phyloP scores from a whole-genome alignment of 2,888 invertebrate genomes.

The Hipparchia semele region DNA sequence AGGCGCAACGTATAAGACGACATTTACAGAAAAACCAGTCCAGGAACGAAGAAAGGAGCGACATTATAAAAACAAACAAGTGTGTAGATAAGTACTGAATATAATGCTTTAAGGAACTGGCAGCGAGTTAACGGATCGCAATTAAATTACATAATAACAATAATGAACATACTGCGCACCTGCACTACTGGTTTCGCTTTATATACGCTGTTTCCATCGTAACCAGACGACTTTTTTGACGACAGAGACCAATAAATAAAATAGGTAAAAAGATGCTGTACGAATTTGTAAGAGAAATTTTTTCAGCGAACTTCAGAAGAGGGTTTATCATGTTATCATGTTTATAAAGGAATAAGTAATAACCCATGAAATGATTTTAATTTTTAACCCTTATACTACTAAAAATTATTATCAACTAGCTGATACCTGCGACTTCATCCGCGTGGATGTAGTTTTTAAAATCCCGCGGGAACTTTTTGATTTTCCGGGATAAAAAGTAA shows the following conservation, averaged over 20 bases:
- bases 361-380: no score
- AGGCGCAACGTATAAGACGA: neutral
- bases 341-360: no score
- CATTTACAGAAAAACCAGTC: conserved; percentile 2
- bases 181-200: conserved; percentile 41
- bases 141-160: conserved; percentile 42
- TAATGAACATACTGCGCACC: conserved; percentile 37
- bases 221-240: neutral
- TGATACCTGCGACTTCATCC: no score
- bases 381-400: no score
- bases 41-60: neutral
- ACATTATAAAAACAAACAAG: conserved; percentile 11
- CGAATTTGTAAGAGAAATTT: no score
- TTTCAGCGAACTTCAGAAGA: no score
- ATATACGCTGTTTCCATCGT: conserved; percentile 17
- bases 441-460: no score
- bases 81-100: conserved; percentile 3
- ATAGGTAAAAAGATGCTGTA: no score
- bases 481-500: no score
- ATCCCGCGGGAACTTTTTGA: no score
- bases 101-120: conserved; percentile 12
- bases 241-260: neutral
- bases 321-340: no score
- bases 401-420: no score
- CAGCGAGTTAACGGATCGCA: conserved; percentile 23